Evolutionary conservation across 2,113 vertebrate species (phyloP).

Genomic region (Cyphomyrus plagiostoma): DNA sequence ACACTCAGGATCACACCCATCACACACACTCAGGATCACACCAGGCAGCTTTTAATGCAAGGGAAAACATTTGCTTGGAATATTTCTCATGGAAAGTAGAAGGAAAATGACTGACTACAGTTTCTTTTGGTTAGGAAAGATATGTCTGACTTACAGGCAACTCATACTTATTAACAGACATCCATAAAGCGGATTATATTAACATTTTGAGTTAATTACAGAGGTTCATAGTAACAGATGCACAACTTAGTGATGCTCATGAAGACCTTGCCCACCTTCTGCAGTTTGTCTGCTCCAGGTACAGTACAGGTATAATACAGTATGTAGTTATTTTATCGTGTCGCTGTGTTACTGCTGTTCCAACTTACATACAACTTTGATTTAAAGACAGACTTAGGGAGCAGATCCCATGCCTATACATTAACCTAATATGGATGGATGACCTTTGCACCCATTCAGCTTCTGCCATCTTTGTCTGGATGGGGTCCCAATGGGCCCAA

Average conservation of each 20-base stretch:
- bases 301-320: background rate
- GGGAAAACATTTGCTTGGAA: background rate
- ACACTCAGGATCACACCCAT: background rate
- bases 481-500: background rate
- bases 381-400: background rate
- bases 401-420: background rate
- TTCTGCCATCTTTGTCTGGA: background rate
- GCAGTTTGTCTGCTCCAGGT: background rate
- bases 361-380: background rate
- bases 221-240: background rate
- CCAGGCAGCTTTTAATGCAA: background rate
- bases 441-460: background rate
- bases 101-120: background rate
- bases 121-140: background rate
- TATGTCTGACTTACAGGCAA: background rate
- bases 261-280: background rate
- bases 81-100: background rate
- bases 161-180: background rate
- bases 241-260: background rate
- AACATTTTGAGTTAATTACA: background rate
- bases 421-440: background rate
- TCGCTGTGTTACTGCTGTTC: background rate
- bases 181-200: background rate
- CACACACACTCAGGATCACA: no score
- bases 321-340: background rate